Evolutionary conservation across 2,888 invertebrate species (phyloP), one percentile per base, ranked within the genome.

Genomic region (Acrobasis repandana): DNA sequence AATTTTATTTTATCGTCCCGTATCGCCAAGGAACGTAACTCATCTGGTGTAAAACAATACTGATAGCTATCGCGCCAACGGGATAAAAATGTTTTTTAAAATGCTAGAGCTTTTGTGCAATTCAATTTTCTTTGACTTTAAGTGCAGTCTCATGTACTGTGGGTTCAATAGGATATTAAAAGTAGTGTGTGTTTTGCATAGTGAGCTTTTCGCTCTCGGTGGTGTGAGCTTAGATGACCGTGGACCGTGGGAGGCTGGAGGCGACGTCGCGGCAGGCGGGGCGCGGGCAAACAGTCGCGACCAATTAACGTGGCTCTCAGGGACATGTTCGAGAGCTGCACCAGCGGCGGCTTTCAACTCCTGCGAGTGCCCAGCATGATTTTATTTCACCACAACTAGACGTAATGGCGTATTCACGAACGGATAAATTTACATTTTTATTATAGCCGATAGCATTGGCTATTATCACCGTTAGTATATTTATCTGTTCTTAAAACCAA

Each of bases 31-130:
- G 77, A 75, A 83, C 83, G 82, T 85, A 83, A 85, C 82, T 88
- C 84, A 85, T 86, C 80, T 80, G 75, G 82, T 83, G 84, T 85
- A 79, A 84, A 82, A 88, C 88, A 88, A 88, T 88, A 83, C 84
- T 73, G 88, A 89, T 88, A 88, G 82, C 77, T 78, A 90, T 87
- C 86, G 76, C 68, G 66, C 72, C 74, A 74, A 77, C 78, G 76
- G 76, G 82, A 86, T 84, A 82, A 76, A 83, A 77, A 77, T 33
- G 62, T 57, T 77, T 77, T 74, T 71, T 77, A 83, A 83, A 78
- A 79, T 74, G 70, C 80, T 76, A 75, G 78, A 72, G 74, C 76
- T 68, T 79, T 82, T 73, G 79, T 74, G 83, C 79, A 77, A 80
- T 85, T 80, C 77, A 77, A 77, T 74, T 80, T 77, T 77, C 77